These are phyloP conservation scores for Conops quadrifasciatus DNA, from an alignment of 2,888 invertebrate genomes.

Conservation along the genomic window DNA sequence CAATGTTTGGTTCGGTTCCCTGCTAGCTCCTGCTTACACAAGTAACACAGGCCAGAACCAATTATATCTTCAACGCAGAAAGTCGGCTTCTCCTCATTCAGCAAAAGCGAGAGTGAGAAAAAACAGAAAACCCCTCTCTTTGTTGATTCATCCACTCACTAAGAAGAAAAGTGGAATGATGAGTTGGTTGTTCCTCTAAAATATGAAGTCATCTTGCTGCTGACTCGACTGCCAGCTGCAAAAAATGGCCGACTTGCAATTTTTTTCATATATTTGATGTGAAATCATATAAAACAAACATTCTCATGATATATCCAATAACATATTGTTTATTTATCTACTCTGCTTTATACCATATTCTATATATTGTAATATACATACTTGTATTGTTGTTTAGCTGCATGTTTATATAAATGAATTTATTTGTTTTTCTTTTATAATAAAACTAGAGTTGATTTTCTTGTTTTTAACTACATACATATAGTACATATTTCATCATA, in stretches of 20 bases:
- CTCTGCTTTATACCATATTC: conserved; percentile 15
- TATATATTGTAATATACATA: conserved; percentile 10
- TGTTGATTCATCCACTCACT: background rate
- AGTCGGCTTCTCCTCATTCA: background rate
- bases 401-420: conserved; percentile 1
- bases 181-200: too few relatives aligned
- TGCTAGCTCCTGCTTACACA: background rate
- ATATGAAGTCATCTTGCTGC: too few relatives aligned
- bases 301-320: conserved; percentile 33
- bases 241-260: conserved; percentile 19
- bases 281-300: conserved; percentile 30
- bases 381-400: conserved; percentile 2
- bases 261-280: background rate
- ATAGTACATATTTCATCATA: background rate
- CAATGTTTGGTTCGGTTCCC: background rate
- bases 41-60: background rate
- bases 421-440: conserved; percentile 7
- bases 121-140: background rate
- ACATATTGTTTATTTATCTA: conserved; percentile 32
- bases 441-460: conserved; percentile 11
- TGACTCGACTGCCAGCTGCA: background rate
- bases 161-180: too few relatives aligned
- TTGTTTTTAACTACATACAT: background rate
- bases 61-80: background rate
- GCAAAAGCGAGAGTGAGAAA: background rate